Evolutionary conservation across 2,797 vertebrate species (phyloP).

Genomic region (Acrossocheilus fasciatus): DNA sequence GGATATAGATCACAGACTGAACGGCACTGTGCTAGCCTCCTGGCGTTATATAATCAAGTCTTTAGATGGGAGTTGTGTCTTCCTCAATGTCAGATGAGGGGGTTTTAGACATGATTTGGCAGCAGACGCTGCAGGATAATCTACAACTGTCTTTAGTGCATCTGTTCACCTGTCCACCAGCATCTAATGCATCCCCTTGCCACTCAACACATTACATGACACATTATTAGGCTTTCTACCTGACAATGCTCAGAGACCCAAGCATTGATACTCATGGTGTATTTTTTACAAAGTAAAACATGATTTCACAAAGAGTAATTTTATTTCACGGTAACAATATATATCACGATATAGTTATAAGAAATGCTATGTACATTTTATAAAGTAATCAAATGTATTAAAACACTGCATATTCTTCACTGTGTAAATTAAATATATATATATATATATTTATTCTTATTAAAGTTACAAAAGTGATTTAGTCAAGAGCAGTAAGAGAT

Average conservation of each 20-base stretch:
- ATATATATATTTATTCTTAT: too few species aligned
- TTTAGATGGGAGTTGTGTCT: not conserved
- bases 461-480: too few species aligned
- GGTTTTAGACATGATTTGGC: conserved; percentile 22
- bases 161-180: not conserved
- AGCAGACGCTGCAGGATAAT: not conserved
- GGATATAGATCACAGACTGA: conserved; percentile 3
- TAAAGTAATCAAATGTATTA: too few species aligned
- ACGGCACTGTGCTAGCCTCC: not conserved
- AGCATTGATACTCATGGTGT: too few species aligned
- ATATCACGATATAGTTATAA: too few species aligned
- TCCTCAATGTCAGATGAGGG: conserved; percentile 25
- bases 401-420: too few species aligned
- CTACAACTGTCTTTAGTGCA: not conserved
- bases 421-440: too few species aligned
- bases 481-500: too few species aligned
- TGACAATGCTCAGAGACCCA: not conserved
- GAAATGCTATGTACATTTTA: too few species aligned
- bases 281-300: not conserved
- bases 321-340: too few species aligned
- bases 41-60: conserved; percentile 23
- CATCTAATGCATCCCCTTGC: too few species aligned
- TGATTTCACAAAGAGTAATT: not conserved
- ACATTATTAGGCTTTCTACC: not conserved
- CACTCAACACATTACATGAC: not conserved